These are phyloP conservation scores for Astreopora myriophthalma DNA, from an alignment of 64 coral and sea anemone genomes.

Conservation along the genomic window DNA sequence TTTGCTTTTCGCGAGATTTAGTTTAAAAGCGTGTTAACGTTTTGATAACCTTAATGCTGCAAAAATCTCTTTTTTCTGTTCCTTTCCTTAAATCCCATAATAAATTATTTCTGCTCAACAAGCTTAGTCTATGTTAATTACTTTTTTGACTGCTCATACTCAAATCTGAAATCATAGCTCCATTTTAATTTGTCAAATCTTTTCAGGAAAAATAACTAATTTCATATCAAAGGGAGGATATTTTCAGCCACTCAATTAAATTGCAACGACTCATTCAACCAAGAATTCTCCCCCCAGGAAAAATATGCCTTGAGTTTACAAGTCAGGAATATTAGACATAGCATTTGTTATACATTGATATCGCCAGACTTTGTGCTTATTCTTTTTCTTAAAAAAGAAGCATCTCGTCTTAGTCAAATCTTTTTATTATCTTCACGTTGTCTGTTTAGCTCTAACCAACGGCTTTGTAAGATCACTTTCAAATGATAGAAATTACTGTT, in stretches of 20 bases:
- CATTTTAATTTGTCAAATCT: not conserved
- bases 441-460: not conserved
- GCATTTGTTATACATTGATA: not conserved
- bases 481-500: not conserved
- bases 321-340: not conserved
- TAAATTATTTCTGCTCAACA: slow-evolving; percentile 17
- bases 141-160: not conserved
- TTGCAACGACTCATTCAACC: not conserved
- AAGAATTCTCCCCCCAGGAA: not conserved
- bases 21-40: slow-evolving; percentile 37
- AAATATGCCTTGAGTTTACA: too few species aligned
- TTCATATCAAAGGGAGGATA: not conserved
- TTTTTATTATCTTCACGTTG: not conserved
- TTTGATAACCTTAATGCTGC: slow-evolving; percentile 12
- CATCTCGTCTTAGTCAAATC: not conserved
- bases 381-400: not conserved
- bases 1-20: slow-evolving; percentile 16
- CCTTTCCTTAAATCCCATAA: not conserved
- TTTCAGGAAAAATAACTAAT: not conserved
- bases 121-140: not conserved
- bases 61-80: not conserved
- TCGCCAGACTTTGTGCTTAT: not conserved
- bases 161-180: not conserved
- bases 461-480: not conserved
- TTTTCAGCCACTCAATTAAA: not conserved